Conservation (phyloP, 2,888 invertebrate genomes). For the Fabriciana adippe region DNA sequence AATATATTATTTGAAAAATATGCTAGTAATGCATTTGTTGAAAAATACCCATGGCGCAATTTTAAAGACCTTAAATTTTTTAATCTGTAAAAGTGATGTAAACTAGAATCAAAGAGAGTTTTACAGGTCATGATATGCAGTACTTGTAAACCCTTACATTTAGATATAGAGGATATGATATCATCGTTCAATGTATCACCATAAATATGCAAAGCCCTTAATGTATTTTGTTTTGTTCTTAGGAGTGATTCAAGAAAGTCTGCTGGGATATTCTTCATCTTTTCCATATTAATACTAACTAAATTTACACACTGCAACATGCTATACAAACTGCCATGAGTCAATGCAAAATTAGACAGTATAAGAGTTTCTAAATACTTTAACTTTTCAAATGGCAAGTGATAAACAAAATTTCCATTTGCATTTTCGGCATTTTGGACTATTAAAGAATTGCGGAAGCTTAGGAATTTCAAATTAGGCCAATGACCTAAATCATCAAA, state of each 20-base stretch:
- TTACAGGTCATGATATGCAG: conserved; percentile 80
- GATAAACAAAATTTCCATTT: conserved; percentile 76
- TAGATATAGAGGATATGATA: conserved; percentile 71
- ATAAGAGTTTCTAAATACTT: conserved; percentile 71
- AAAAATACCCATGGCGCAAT: conserved; percentile 79
- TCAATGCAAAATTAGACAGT: conserved; percentile 77
- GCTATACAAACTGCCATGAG: conserved; percentile 71
- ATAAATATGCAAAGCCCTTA: conserved; percentile 74
- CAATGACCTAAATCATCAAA: conserved; percentile 77
- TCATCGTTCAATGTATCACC: conserved; percentile 79
- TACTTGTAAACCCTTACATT: conserved; percentile 68
- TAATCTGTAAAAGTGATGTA: conserved; percentile 69
- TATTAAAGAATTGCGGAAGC: conserved; percentile 78
- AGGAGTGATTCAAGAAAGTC: conserved; percentile 75
- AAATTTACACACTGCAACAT: conserved; percentile 76
- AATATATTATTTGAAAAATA: conserved; percentile 77
- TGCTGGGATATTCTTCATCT: conserved; percentile 80
- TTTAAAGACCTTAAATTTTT: conserved; percentile 76
- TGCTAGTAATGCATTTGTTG: conserved; percentile 72
- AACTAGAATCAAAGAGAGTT: conserved; percentile 78
- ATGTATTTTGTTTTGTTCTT: conserved; percentile 65
- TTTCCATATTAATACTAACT: conserved; percentile 79
- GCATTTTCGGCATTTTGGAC: conserved; percentile 72
- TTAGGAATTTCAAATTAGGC: conserved; percentile 78
- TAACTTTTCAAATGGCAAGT: conserved; percentile 76